phyloP scores from a whole-genome alignment of 1,140 invertebrate species.

The Tetramorium parvispinum region DNA sequence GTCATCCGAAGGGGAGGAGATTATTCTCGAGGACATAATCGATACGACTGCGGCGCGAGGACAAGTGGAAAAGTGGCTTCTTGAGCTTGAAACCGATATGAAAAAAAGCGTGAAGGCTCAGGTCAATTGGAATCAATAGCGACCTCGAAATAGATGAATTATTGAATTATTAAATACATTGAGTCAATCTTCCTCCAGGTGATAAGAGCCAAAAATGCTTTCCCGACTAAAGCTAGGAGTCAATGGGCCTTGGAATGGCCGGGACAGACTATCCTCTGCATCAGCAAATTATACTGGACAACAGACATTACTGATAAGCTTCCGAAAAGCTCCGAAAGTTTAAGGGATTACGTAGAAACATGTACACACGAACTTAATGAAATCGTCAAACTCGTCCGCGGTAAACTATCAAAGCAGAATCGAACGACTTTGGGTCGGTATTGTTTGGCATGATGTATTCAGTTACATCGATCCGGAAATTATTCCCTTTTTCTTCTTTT shows the following conservation, averaged over 20 bases:
- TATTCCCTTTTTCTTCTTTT: background rate
- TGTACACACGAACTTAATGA: conserved; percentile 92
- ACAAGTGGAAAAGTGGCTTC: conserved; percentile 98
- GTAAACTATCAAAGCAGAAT: conserved; percentile 94
- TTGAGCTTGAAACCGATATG: conserved; percentile 96
- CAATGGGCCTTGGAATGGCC: conserved; percentile 96
- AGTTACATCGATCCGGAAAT: background rate
- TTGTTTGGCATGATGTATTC: background rate
- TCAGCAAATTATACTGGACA: conserved; percentile 96
- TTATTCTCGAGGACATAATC: conserved; percentile 92
- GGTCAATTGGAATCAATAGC: conserved; percentile 77
- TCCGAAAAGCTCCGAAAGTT: conserved; percentile 84
- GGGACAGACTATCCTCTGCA: conserved; percentile 95
- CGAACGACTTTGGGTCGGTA: conserved; percentile 93
- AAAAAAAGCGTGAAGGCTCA: conserved; percentile 93
- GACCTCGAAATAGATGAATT: background rate
- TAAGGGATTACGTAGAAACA: conserved; percentile 86
- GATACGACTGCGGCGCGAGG: conserved; percentile 95
- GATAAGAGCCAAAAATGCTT: conserved; percentile 88
- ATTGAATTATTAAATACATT: background rate
- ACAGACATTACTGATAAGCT: conserved; percentile 92
- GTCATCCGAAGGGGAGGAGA: conserved; percentile 95
- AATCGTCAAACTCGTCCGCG: conserved; percentile 94
- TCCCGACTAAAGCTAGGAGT: conserved; percentile 88
- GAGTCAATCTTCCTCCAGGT: conserved; percentile 77